Percentiles rank a stretch among this genome's conserved stretches.
Conservation (phyloP, 1,140 invertebrate species). For the Apis dorsata region DNA sequence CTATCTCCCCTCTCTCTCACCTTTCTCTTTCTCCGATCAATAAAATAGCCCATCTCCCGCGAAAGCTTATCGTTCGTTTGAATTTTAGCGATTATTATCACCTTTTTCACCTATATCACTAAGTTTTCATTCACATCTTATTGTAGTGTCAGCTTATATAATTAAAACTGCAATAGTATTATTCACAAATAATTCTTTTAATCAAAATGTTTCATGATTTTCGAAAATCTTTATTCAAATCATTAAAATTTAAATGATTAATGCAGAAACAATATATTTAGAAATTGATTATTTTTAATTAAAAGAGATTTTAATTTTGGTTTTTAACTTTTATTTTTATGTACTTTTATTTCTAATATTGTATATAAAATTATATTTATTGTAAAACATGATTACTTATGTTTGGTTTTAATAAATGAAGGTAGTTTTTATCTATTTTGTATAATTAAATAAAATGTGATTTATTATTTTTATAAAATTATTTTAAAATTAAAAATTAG, state of each 20-base stretch:
- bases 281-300: background rate
- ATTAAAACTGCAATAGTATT: background rate
- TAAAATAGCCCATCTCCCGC: constrained; percentile 75
- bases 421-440: background rate
- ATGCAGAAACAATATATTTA: background rate
- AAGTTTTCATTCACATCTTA: background rate
- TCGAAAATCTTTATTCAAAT: background rate
- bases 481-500: no score
- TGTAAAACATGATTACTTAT: background rate
- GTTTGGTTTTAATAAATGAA: background rate
- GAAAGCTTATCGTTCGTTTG: constrained; percentile 71
- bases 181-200: background rate
- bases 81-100: constrained; percentile 63
- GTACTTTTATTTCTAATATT: background rate
- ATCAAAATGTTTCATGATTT: background rate
- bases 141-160: background rate
- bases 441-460: background rate
- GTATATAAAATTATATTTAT: constrained; percentile 2
- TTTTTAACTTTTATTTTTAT: background rate
- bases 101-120: background rate
- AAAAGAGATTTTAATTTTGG: background rate
- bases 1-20: constrained; percentile 41
- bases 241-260: background rate
- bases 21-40: constrained; percentile 78
- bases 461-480: background rate